These are phyloP conservation scores for Drosophila birchii DNA, from an alignment of 2,888 invertebrate species.

Conservation along the genomic window DNA sequence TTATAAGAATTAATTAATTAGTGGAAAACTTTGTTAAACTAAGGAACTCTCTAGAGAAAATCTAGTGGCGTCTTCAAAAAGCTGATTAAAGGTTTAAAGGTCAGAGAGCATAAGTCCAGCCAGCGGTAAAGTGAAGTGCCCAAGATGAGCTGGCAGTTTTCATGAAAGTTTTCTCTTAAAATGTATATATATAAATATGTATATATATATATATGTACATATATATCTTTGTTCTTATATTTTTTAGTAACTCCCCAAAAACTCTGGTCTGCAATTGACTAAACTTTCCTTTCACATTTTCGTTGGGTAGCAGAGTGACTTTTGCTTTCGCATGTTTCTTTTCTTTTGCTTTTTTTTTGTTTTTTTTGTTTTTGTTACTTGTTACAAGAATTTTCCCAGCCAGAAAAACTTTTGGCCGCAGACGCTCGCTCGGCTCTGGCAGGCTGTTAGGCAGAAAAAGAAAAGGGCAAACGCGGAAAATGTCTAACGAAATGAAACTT, in stretches of 20 bases:
- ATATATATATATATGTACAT: background rate
- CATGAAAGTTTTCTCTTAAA: conserved; percentile 17
- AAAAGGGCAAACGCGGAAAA: conserved; percentile 48
- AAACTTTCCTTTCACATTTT: conserved; percentile 42
- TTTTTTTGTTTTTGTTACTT: background rate
- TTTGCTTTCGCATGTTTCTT: conserved; percentile 29
- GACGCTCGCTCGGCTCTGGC: conserved; percentile 32
- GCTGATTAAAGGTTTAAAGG: conserved; percentile 13
- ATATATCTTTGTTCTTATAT: conserved; percentile 1
- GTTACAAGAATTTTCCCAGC: conserved; percentile 26
- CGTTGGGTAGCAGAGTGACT: conserved; percentile 18
- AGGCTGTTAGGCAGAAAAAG: conserved; percentile 23
- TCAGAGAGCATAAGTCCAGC: background rate
- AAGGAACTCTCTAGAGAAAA: background rate
- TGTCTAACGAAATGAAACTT: conserved; percentile 76
- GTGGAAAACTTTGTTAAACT: background rate
- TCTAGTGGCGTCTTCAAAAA: background rate
- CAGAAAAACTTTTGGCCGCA: conserved; percentile 45
- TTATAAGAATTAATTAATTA: background rate
- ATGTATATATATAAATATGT: no score
- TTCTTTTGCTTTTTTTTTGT: background rate
- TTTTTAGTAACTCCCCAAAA: conserved; percentile 16
- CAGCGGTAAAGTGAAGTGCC: conserved; percentile 19
- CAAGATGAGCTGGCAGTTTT: conserved; percentile 39
- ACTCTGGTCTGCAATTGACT: conserved; percentile 32